Evolutionary conservation across 2,797 vertebrate genomes (phyloP), one percentile per base, ranked within the genome.

Genomic region (Mormyrops boulengeri): DNA sequence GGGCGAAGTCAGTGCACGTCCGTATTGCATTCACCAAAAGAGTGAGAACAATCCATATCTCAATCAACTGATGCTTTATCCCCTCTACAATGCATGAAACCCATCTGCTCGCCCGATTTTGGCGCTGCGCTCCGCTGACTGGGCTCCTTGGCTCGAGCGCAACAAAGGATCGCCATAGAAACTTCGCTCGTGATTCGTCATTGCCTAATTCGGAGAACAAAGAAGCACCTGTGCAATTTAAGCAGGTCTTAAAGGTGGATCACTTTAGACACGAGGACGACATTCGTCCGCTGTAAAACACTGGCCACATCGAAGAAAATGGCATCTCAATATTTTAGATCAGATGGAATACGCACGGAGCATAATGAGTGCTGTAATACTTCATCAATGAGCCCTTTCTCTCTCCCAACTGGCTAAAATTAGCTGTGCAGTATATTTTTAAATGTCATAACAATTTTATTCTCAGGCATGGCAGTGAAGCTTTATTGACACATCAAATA

Each of bases 101-200:
- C 92, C 92, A 91, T 92, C 91, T 90, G 90, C 89, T 90, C 92
- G 90, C 88, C 91, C 89, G 91, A 41, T 92, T 85, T 87, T 91
- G 90, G 94, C 93, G 93, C 90, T 90, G 93, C 88, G 85, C 89
- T 80, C 90, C 69, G 86, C 90, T 92, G 89, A 91, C 86, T 92
- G 91, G 93, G 89, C 92, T 91, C 92, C 90, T 93, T 93, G 92
- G 93, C 93, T 90, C 90, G 88, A 85, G 91, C 90, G 90, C 91
- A 92, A 91, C 90, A 89, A 89, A 89, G 88, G 91, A 93, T 93
- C 93, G 91, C 93, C 93, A 93, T 91, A 92, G 92, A 92, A 92
- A 93, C 91, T 91, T 91, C 69, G 60, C 62, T 87, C 60, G 89
- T 80, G 90, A 91, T 90, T 92, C 91, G 91, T 92, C 91, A 91